A percentile compares a stretch with the other conserved stretches of the same genome.
These are phyloP conservation scores for Bubo blakistoni DNA, from an alignment of 2,113 vertebrate genomes.

Conservation along the genomic window DNA sequence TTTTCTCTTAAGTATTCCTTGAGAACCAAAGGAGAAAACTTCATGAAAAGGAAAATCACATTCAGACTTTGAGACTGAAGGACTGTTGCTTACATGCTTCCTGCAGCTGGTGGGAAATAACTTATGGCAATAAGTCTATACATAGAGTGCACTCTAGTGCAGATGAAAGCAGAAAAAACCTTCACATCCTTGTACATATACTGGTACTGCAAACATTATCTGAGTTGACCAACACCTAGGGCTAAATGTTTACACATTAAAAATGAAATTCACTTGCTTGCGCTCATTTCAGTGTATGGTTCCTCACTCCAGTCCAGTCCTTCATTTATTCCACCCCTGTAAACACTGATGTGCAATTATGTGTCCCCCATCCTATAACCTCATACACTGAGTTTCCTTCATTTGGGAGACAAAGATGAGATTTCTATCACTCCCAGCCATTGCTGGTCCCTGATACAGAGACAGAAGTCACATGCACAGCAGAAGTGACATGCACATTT, in stretches of 20 bases:
- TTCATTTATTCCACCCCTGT: background rate
- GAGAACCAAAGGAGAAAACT: background rate
- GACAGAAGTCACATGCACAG: background rate
- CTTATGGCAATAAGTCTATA: background rate
- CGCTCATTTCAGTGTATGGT: background rate
- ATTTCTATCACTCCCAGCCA: background rate
- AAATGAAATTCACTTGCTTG: background rate
- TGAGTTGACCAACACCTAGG: background rate
- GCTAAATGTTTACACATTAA: background rate
- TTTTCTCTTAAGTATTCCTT: background rate
- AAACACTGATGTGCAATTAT: background rate
- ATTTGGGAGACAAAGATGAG: background rate
- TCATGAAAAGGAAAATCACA: background rate
- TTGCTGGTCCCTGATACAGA: background rate
- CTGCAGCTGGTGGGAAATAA: background rate
- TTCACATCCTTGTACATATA: rapidly evolving
- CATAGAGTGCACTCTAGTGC: background rate
- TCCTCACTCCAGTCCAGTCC: background rate
- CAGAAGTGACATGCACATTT: background rate
- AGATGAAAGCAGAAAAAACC: background rate
- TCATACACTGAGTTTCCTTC: background rate
- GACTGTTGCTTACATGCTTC: background rate
- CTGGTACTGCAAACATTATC: background rate
- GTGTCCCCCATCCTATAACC: background rate
- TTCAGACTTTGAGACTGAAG: background rate